Evolutionary conservation across 1,140 invertebrate genomes (phyloP), one percentile per base, ranked within the genome.

Genomic region (Pseudachorutes palmiensis): DNA sequence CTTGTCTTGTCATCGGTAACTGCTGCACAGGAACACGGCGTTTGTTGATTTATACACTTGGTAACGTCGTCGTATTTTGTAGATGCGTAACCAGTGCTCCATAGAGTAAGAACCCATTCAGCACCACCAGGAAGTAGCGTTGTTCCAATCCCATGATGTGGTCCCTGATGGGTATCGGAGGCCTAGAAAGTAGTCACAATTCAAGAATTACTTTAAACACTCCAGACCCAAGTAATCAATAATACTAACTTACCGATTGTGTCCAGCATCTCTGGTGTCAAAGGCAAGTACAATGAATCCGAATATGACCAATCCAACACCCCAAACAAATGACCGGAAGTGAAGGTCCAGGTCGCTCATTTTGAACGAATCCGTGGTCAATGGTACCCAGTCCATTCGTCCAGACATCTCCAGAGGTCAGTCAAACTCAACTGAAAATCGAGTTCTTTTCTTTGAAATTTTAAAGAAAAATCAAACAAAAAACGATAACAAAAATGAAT

Each of bases 231-330:
- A 41, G 36, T 19, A 5, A 19, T 12, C 24, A 16, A 55, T 22
- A 16, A 28, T 5, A 61, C 24, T 31, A 61, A 26, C 16, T 61
- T 61, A 33, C 16, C 59, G 31, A 14, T 29, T 30, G 5, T 26
- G 3, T 12, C 24, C 5, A 29, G 3, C 12, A 28, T 61, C 2
- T 61, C 59, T 3, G 5, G 31, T 62, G 33, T 62, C 61, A 26
- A 41, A 62, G n/a, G 61, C 61, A 12, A 62, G 30, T 12, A 62
- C 36, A 26, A 62, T 62, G 32, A 9, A 62, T 14, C 61, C 33
- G 12, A 62, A 45, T 9, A 45, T 24, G 33, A 62, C 24, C 14
- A 62, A 5, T 14, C 31, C 61, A 3, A 62, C n/a, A 3, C 5
- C 61, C 61, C 61, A 62, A 26, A 5, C 31, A 9, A 62, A 2